Conservation (phyloP, 1,140 invertebrate species). For the Drosophila kikkawai region DNA sequence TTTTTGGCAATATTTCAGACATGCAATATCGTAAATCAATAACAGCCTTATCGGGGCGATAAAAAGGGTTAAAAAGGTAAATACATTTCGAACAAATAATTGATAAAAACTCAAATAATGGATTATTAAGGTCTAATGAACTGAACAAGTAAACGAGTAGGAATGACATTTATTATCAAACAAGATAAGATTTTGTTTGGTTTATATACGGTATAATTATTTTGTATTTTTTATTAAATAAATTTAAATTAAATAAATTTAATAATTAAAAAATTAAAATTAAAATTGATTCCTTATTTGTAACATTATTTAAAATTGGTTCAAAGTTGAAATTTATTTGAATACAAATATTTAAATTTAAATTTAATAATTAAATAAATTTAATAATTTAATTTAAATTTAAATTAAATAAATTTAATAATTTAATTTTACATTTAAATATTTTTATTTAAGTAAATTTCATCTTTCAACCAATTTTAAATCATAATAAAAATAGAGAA, state of each 20-base stretch:
- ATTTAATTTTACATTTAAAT: no score
- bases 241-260: no score
- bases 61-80: background rate
- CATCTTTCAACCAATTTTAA: background rate
- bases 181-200: background rate
- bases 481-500: background rate
- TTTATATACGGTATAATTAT: background rate
- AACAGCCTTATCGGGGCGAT: slow-evolving; percentile 6
- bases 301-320: no score
- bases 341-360: no score
- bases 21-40: slow-evolving; percentile 7
- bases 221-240: no score
- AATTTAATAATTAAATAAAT: no score
- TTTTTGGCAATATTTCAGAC: background rate
- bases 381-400: no score
- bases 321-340: no score
- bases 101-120: background rate
- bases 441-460: no score
- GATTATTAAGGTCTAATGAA: slow-evolving; percentile 1
- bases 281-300: no score
- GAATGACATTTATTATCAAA: background rate
- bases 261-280: no score
- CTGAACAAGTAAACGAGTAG: background rate
- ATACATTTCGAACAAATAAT: background rate
- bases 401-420: no score